Evolutionary conservation across 2,797 vertebrate genomes (phyloP), one percentile per base, ranked within the genome.

Genomic region (Sarcophilus harrisii): DNA sequence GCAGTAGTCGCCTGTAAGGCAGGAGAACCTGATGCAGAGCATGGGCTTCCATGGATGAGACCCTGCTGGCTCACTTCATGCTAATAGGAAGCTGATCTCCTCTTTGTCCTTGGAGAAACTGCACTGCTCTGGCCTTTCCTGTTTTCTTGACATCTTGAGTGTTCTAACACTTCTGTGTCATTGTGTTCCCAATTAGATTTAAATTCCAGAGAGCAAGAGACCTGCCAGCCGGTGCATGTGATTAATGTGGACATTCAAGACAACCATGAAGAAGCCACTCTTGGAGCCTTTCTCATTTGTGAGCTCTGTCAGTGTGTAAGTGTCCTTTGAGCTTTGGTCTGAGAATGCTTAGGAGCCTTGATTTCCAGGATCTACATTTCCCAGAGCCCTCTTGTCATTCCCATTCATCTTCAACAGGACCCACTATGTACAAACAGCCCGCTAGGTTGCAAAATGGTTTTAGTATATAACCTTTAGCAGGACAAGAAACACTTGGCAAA

Each of bases 181-280:
- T 96, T 66, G 94, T 93, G 95, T 87, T 97, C 94, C 21, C 4
- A 21, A 92, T 55, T 96, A 99, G 99, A 99, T 98, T 98, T 99
- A 96, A 99, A 99, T 97, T 99, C 99, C 45, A 99, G 99, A 97
- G 99, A 99, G 96, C 99, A 99, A 98, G 99, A 99, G 98, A 99
- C 99, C 0, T 99, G 99, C 91, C 99, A 99, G 98, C 99, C 99
- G 0, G 99, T 99, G 0, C 99, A 99, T 0, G 99, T 99, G 95
- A 99, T 99, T 98, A 99, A 99, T 1, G 99, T 99, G 98, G 99
- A 99, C 98, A 99, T 99, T 96, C 99, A 99, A 98, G 99, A 99
- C 96, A 99, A 99, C 98, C 99, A 99, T 0, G 99, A 99, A 98
- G 99, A 99, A 98, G 99, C 99, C 66, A 99, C 99, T 0, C 98